Percentiles rank a stretch among this genome's conserved stretches.
phyloP scores from a whole-genome alignment of 1,140 invertebrate species.

The Papilio dardanus region DNA sequence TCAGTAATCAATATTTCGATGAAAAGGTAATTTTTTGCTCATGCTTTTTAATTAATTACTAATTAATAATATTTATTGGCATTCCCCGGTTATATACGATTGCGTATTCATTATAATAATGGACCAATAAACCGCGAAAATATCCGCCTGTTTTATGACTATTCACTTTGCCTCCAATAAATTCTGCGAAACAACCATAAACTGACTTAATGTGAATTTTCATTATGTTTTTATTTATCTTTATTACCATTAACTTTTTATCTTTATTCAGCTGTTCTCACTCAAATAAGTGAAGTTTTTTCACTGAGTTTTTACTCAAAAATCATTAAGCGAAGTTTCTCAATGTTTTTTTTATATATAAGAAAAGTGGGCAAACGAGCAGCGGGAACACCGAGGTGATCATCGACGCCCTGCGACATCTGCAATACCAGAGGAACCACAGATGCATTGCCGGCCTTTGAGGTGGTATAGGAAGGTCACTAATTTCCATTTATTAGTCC shows the following conservation, averaged over 20 bases:
- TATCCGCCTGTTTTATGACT: background rate
- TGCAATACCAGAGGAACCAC: too few species aligned
- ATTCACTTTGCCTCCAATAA: conserved; percentile 22
- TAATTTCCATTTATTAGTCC: too few species aligned
- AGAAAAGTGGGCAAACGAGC: too few species aligned
- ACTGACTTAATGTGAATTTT: conserved; percentile 5
- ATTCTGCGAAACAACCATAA: conserved; percentile 10
- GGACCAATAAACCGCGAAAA: conserved; percentile 6
- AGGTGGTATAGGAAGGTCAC: too few species aligned
- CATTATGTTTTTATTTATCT: conserved; percentile 24
- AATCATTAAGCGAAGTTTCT: background rate
- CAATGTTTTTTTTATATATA: too few species aligned
- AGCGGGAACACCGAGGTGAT: too few species aligned
- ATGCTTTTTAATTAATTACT: conserved; percentile 11
- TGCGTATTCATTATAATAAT: conserved; percentile 21
- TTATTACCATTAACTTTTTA: background rate
- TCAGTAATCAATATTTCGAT: too few species aligned
- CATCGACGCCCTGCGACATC: too few species aligned
- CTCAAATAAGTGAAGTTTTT: too few species aligned
- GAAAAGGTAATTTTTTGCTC: background rate
- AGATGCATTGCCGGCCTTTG: too few species aligned
- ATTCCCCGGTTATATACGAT: background rate
- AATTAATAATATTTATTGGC: background rate
- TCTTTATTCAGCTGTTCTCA: background rate
- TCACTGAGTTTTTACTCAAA: too few species aligned